Conservation (phyloP, 2,113 vertebrate species). For the Tapirus terrestris region DNA sequence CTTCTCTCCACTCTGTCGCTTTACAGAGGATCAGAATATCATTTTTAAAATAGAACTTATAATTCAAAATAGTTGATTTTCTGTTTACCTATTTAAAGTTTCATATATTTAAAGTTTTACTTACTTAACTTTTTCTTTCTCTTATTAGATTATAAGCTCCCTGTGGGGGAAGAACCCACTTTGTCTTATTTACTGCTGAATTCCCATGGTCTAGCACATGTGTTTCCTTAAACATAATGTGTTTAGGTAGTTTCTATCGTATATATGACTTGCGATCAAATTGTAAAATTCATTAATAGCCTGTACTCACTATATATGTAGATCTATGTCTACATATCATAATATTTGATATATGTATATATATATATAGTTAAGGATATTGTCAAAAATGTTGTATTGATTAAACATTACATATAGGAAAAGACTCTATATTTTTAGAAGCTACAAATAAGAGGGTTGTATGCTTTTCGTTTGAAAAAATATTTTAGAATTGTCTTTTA, state of each 20-base stretch:
- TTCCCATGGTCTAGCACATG: neutral
- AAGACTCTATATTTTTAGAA: neutral
- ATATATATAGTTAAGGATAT: neutral
- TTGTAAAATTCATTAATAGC: neutral
- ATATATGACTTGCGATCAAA: neutral
- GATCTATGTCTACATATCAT: neutral
- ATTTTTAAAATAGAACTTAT: neutral
- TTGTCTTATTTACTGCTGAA: neutral
- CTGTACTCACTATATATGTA: neutral
- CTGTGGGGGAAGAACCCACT: neutral
- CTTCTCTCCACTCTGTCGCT: neutral
- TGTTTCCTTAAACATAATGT: neutral
- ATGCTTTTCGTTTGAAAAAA: neutral
- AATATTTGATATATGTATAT: neutral
- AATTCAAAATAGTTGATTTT: neutral
- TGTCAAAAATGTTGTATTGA: neutral
- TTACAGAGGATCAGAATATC: neutral
- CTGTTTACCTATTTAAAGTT: neutral
- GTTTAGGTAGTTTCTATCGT: neutral
- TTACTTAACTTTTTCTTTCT: neutral
- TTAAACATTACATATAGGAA: neutral
- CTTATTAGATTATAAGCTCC: neutral
- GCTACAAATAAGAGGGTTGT: neutral
- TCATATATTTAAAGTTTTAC: neutral
- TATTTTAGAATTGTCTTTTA: neutral